Evolutionary conservation across 2,797 vertebrate genomes (phyloP).

Genomic region (Remorina albescens): DNA sequence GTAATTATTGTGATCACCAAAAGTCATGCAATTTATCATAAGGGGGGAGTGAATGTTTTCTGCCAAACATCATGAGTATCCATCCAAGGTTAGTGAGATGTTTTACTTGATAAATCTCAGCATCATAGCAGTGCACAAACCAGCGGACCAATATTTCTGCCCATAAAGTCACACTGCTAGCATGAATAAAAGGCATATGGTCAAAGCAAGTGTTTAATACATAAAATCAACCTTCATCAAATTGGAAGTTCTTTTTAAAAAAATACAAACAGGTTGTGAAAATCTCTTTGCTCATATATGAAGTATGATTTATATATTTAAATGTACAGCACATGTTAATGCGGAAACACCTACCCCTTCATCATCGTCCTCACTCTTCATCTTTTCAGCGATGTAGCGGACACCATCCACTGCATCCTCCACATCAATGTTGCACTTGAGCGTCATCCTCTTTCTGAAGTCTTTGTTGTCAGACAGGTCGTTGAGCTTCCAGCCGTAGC

Average conservation of each 20-base stretch:
- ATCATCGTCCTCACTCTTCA: conserved; percentile 86
- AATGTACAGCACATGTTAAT: not conserved
- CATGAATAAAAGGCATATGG: not conserved
- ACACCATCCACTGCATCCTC: conserved; percentile 85
- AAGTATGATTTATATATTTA: not conserved
- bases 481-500: conserved; percentile 78
- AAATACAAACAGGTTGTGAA: not conserved
- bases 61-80: no score
- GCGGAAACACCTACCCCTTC: conserved; percentile 80
- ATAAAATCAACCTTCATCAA: not conserved
- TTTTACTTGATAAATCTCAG: not conserved
- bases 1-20: not conserved
- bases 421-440: conserved; percentile 80
- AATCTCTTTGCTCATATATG: not conserved
- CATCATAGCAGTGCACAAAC: no score
- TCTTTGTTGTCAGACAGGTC: conserved; percentile 80
- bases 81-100: not conserved
- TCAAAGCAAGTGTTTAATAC: not conserved
- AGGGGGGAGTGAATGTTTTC: not conserved
- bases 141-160: not conserved
- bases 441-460: conserved; percentile 79
- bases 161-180: not conserved
- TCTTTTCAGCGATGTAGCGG: conserved; percentile 85
- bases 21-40: not conserved
- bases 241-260: not conserved